Base-by-base conservation (phyloP, 1,140 invertebrate species). In the Sycophila sp. region DNA sequence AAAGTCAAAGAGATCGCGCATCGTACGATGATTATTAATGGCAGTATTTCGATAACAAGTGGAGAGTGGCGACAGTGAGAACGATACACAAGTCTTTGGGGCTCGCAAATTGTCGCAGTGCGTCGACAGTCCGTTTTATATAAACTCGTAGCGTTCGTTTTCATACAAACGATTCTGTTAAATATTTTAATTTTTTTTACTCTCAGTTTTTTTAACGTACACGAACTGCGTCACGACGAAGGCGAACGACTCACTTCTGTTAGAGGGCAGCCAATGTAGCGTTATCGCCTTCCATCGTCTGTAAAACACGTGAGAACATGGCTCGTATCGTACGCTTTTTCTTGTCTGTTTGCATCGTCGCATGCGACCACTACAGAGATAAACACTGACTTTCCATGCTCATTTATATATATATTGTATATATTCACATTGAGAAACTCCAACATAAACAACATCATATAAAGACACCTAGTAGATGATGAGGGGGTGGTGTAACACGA, bases 221-320 rank as follows among this genome's bases (percentile, higher is more conserved):
- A 49, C 58, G 34, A 42, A 34, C 36, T 40, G 36, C 26, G 4
- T 36, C 19, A 71, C 67, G 56, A n/a, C 36, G 15, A 26, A 62
- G 17, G 77, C 71, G 76, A 78, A 77, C 71, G 72, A 81, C 76
- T 85, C 83, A 84, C 81, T 85, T 78, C 81, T 84, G 84, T 84
- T 85, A 86, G 78, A 83, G 83, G 80, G 83, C 84, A 79, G 83
- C 83, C 85, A 86, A 79, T 79, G 80, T 84, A 82, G 83, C 78
- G 72, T 78, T 84, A 83, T 85, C 85, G 79, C 79, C 84, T 79
- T 86, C 84, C 82, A 80, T 78, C 76, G 79, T 86, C 85, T 86
- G 85, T 78, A 83, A 86, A 72, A 83, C 79, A 84, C 74, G 80
- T 80, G 69, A 83, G 83, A 62, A 72, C 11, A 47, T 34, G 17